A percentile compares a stretch with the other conserved stretches of the same genome.
Conservation (phyloP, 2,888 invertebrate genomes). For the Tetragnatha montana region DNA sequence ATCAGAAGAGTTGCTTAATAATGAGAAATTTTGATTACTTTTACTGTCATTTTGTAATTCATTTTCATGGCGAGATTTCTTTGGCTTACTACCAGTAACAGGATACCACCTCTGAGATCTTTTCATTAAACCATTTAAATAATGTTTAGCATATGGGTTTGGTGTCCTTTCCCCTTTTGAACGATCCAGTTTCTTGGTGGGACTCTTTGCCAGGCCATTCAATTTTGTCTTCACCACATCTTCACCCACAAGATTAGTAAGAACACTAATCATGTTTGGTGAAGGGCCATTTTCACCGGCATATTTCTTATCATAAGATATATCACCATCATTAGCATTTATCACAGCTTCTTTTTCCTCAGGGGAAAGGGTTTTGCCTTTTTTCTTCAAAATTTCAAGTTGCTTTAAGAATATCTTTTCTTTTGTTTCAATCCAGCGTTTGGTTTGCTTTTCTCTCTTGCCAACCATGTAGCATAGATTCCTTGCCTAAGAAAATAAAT, state of each 20-base stretch:
- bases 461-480: constrained; percentile 99
- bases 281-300: constrained; percentile 50
- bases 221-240: constrained; percentile 25
- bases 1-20: constrained; percentile 18
- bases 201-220: background rate
- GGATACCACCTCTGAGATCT: constrained; percentile 57
- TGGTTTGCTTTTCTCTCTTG: constrained; percentile 91
- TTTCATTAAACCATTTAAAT: constrained; percentile 81
- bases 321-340: constrained; percentile 92
- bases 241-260: constrained; percentile 58
- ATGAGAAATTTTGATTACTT: constrained; percentile 20
- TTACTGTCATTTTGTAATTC: constrained; percentile 13
- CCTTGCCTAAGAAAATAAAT: constrained; percentile 76
- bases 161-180: constrained; percentile 33
- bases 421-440: constrained; percentile 83
- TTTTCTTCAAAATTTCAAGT: constrained; percentile 82
- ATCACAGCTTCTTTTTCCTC: constrained; percentile 86
- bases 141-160: constrained; percentile 85
- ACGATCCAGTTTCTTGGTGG: constrained; percentile 28
- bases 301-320: constrained; percentile 83
- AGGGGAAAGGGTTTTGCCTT: constrained; percentile 74
- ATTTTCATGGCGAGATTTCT: background rate
- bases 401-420: constrained; percentile 97
- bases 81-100: constrained; percentile 22
- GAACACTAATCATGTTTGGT: constrained; percentile 58